These are phyloP conservation scores for Zaprionus kolodkinae DNA, from an alignment of 1,140 invertebrate genomes.

Conservation along the genomic window DNA sequence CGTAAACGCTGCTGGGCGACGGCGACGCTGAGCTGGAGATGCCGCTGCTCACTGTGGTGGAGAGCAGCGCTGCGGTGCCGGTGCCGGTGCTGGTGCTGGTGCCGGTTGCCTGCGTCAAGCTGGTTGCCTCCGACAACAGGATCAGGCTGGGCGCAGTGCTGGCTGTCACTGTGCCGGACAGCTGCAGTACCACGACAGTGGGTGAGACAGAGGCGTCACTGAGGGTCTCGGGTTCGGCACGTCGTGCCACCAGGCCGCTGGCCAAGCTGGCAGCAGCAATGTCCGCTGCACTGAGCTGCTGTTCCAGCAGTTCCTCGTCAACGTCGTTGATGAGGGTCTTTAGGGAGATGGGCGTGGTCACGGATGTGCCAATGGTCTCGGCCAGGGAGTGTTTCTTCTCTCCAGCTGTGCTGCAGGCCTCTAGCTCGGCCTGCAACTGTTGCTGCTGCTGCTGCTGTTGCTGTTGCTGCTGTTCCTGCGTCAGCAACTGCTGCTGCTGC, in stretches of 20 bases:
- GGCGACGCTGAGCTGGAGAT: conserved; percentile 29
- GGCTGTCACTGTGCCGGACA: conserved; percentile 51
- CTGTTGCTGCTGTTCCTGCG: not conserved
- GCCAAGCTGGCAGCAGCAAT: conserved; percentile 76
- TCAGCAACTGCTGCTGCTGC: conserved; percentile 23
- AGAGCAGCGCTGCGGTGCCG: not conserved
- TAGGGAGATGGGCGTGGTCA: conserved; percentile 76
- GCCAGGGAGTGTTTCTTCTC: conserved; percentile 77
- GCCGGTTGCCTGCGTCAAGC: conserved; percentile 20
- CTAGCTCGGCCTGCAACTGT: conserved; percentile 25
- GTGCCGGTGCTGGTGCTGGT: conserved; percentile 4
- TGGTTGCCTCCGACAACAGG: conserved; percentile 17
- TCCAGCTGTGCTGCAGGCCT: conserved; percentile 7
- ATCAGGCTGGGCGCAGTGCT: conserved; percentile 40
- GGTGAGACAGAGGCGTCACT: conserved; percentile 81
- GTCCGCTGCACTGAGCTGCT: conserved; percentile 71
- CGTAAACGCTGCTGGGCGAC: conserved; percentile 43
- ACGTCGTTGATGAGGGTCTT: conserved; percentile 82
- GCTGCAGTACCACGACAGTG: conserved; percentile 61
- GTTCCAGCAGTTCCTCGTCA: conserved; percentile 70
- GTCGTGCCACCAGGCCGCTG: conserved; percentile 72
- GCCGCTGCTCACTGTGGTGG: conserved; percentile 12
- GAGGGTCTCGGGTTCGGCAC: conserved; percentile 76
- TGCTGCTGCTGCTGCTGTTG: conserved; percentile 40
- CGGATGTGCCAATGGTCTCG: conserved; percentile 76